A percentile compares a stretch with the other conserved stretches of the same genome.
Conservation (phyloP, 1,140 invertebrate genomes). For the Trichonephila clavipes region DNA sequence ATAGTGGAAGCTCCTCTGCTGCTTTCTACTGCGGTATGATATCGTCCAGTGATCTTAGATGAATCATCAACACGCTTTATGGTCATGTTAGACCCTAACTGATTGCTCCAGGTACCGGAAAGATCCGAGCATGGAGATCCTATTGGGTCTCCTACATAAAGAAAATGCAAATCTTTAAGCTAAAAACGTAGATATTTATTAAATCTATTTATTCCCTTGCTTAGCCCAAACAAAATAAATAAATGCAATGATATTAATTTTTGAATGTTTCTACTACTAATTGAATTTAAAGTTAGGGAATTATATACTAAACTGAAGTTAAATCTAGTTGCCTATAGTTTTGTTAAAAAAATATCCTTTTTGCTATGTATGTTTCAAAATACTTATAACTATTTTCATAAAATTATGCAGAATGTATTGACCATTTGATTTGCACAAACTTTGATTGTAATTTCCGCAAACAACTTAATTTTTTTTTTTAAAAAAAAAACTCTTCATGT, state of each 20-base stretch:
- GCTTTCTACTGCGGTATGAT: conserved; percentile 46
- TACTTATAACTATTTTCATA: not conserved
- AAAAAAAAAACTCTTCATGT: not conserved
- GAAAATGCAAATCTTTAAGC: no score
- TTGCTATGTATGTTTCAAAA: no score
- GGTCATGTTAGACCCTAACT: conserved; percentile 46
- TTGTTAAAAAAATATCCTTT: no score
- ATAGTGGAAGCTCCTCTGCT: not conserved
- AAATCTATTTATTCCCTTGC: no score
- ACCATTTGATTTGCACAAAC: not conserved
- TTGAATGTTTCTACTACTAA: no score
- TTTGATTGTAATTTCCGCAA: not conserved
- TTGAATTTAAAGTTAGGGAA: no score
- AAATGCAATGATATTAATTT: no score
- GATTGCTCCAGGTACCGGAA: conserved; percentile 32
- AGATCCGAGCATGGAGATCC: conserved; percentile 7
- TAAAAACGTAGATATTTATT: no score
- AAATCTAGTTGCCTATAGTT: no score
- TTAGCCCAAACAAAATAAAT: no score
- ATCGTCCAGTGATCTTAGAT: not conserved
- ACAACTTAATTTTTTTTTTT: not conserved
- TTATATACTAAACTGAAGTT: no score
- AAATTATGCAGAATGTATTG: not conserved
- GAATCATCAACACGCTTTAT: not conserved
- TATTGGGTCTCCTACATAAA: no score